Base-by-base conservation (phyloP, 2,888 invertebrate genomes). In the Macrophya annulata region DNA sequence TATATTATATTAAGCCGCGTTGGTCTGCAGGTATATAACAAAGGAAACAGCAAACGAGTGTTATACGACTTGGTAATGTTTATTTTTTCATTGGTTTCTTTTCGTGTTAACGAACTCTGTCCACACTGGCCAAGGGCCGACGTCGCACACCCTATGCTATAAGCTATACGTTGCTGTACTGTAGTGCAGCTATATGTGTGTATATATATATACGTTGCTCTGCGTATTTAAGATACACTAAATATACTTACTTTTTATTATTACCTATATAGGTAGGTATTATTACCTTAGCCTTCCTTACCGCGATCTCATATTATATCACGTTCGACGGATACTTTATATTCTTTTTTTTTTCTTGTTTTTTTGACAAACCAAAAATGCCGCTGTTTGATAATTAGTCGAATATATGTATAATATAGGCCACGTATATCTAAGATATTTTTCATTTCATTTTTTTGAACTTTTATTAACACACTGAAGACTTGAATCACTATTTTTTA, bases 21-120 rank as follows among this genome's bases (percentile, higher is more conserved):
- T 25, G 12, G 25, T 21, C n/a, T 62, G 10, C 21, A 62, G 25
- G 25, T 62, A 25, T 55, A 76, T 48, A 77, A 77, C 77, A 77
- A 77, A 77, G 77, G 77, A 77, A 31, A 77, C 51, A 77, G 77
- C 77, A 77, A 77, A 77, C 55, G 77, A 77, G 77, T 77, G 77
- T 77, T 77, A 77, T 51, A 77, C 77, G 77, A 77, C 77, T 77
- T 55, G 77, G 77, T 77, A 55, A 51, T 77, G 77, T 77, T 77
- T 51, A 77, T 77, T 77, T 77, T 77, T 77, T 77, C 77, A 77
- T 77, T 77, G 77, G 77, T 77, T 77, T 10, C 77, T 51, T 77
- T 77, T 77, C 15, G 51, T 51, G 77, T 55, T 77, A 77, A 77
- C 77, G 48, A 77, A 77, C 31, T 55, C 51, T 77, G 77, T 77